Base-by-base conservation (phyloP, 2,888 invertebrate species). In the Pseudococcus viburni region DNA sequence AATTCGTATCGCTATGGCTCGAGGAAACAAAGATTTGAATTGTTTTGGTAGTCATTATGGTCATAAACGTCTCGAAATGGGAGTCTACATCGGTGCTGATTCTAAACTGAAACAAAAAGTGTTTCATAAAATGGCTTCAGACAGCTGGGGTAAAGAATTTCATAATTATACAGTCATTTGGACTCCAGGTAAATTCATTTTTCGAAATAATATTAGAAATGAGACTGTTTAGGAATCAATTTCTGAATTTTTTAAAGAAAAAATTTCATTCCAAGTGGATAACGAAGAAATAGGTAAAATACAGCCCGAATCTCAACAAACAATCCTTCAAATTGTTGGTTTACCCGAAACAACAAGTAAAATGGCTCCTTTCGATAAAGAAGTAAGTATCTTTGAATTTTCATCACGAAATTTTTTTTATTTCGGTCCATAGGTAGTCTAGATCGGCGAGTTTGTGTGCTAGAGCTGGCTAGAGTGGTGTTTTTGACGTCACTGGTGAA, bases 301-400 rank as follows among this genome's bases (percentile, higher is more conserved):
- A 12, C 9, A 26, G 12, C 15, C 33, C 6, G 33, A 22, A 73
- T 33, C 26, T 26, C 4, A 73, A 12, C 33, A 88, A 39, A 84
- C 84, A 39, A 22, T 88, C 33, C 39, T 17, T 5, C 89, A 89
- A 85, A 55, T 90, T 2, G 85, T 89, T 9, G 90, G 90, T 11
- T 89, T 90, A 48, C 85, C 89, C 8, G 46, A 87, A 12, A 90
- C 90, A 11, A 89, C 90, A 0, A 59, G 19, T 19, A 90, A 91
- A 77, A 93, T 95, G 92, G 95, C 96, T 1, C 96, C 96, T 0
- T 96, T 96, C 90, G 95, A 96, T 91, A 93, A 94, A 91, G 93
- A 95, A 93, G 95, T 95, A 91, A 90, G 89, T 22, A 17, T 33
- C 26, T 33, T 33, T 33, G 22, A 4, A 51, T 15, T 51, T 17